These are phyloP conservation scores for Protodeltote pygarga DNA, from an alignment of 2,888 invertebrate genomes.

Conservation along the genomic window DNA sequence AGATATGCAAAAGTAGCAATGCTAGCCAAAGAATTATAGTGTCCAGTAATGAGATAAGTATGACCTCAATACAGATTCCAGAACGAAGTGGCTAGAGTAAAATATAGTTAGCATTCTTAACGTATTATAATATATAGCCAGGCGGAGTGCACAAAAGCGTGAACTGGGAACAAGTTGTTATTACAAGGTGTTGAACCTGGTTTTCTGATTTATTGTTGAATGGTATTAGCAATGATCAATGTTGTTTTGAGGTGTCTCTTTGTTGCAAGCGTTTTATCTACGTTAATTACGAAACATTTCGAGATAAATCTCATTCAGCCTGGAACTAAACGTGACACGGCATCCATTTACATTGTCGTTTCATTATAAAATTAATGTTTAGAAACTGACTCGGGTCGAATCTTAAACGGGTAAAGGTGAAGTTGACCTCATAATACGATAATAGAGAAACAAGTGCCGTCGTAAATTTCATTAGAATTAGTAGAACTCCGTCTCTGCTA, in stretches of 20 bases:
- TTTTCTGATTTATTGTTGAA: conserved; percentile 78
- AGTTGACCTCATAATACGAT: conserved; percentile 39
- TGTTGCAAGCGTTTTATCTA: conserved; percentile 66
- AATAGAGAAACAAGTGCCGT: conserved; percentile 33
- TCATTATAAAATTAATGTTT: conserved; percentile 38
- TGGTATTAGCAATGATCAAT: conserved; percentile 76
- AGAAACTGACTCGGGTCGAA: conserved; percentile 38
- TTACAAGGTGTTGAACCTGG: conserved; percentile 80
- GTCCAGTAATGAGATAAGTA: conserved; percentile 68
- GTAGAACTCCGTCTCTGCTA: conserved; percentile 20
- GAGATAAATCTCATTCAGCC: conserved; percentile 52
- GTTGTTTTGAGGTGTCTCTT: conserved; percentile 71
- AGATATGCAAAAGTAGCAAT: conserved; percentile 62
- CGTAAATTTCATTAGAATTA: conserved; percentile 45
- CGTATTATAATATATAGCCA: conserved; percentile 70
- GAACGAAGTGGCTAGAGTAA: conserved; percentile 66
- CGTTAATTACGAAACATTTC: conserved; percentile 62
- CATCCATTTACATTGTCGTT: conserved; percentile 48
- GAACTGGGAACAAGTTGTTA: conserved; percentile 72
- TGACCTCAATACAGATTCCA: conserved; percentile 67
- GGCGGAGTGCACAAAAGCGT: conserved; percentile 56
- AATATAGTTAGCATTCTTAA: conserved; percentile 69
- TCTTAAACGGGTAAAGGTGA: conserved; percentile 40
- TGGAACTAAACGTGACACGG: conserved; percentile 46
- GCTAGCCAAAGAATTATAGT: conserved; percentile 58